Percentiles rank a stretch among this genome's conserved stretches.
phyloP scores from a whole-genome alignment of 2,888 invertebrate genomes.

The Pterostichus madidus region DNA sequence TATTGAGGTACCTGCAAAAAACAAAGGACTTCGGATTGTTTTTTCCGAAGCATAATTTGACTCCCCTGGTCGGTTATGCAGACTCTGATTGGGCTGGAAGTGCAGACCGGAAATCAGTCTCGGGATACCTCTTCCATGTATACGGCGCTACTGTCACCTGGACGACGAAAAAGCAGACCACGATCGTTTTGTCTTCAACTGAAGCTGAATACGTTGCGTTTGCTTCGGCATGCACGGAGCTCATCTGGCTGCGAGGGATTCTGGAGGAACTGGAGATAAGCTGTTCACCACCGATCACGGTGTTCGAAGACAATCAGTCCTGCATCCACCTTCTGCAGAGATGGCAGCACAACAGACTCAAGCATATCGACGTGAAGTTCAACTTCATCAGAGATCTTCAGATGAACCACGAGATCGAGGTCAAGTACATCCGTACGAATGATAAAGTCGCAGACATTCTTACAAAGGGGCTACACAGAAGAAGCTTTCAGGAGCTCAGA shows the following conservation, averaged over 20 bases:
- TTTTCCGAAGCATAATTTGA: conserved; percentile 58
- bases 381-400: conserved; percentile 54
- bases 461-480: conserved; percentile 33
- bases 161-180: no score
- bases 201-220: conserved; percentile 69
- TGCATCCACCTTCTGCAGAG: no score
- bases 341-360: not conserved
- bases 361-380: conserved; percentile 60
- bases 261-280: conserved; percentile 68
- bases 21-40: conserved; percentile 68
- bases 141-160: conserved; percentile 65
- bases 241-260: conserved; percentile 69
- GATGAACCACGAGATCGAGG: conserved; percentile 2
- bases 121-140: conserved; percentile 67
- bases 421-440: conserved; percentile 42
- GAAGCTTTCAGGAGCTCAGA: conserved; percentile 9
- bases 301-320: not conserved
- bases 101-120: conserved; percentile 65
- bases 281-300: not conserved
- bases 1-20: conserved; percentile 69
- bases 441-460: conserved; percentile 64
- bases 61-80: conserved; percentile 67
- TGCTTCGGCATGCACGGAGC: conserved; percentile 68
- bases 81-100: conserved; percentile 69
- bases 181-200: no score